Percentiles rank a stretch among this genome's conserved stretches.
These are phyloP conservation scores for Chrysotoxum bicinctum DNA, from an alignment of 2,888 invertebrate genomes.

Conservation along the genomic window DNA sequence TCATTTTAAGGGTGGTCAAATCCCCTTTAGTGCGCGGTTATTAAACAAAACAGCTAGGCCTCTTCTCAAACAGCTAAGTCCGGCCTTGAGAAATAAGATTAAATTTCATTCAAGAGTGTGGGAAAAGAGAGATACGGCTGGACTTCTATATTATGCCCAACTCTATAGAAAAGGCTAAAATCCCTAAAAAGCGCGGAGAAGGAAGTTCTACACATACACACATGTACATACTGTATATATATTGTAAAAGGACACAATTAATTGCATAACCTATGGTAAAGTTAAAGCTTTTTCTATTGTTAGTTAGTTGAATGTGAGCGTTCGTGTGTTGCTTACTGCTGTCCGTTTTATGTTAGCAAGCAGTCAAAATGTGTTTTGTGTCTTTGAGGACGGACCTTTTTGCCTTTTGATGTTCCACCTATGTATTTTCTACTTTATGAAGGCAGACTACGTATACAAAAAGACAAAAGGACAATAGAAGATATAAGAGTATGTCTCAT, in stretches of 20 bases:
- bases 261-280: slow-evolving; percentile 69
- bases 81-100: not conserved
- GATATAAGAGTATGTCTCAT: not conserved
- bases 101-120: not conserved
- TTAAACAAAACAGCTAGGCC: too few species aligned
- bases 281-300: slow-evolving; percentile 51
- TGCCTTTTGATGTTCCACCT: not conserved
- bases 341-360: slow-evolving; percentile 55
- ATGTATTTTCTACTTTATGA: not conserved
- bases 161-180: slow-evolving; percentile 52
- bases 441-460: not conserved
- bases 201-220: slow-evolving; percentile 7
- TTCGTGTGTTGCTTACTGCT: slow-evolving; percentile 29
- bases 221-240: not conserved
- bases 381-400: slow-evolving; percentile 23
- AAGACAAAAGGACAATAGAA: not conserved
- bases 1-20: too few species aligned
- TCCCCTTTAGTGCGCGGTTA: too few species aligned
- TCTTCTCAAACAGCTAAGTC: not conserved
- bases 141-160: not conserved
- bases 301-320: slow-evolving; percentile 6
- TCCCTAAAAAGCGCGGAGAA: slow-evolving; percentile 65
- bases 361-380: slow-evolving; percentile 34
- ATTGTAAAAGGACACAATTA: slow-evolving; percentile 61
- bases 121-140: not conserved